phyloP scores from a whole-genome alignment of 2,113 vertebrate species.

The Lagenorhynchus albirostris region DNA sequence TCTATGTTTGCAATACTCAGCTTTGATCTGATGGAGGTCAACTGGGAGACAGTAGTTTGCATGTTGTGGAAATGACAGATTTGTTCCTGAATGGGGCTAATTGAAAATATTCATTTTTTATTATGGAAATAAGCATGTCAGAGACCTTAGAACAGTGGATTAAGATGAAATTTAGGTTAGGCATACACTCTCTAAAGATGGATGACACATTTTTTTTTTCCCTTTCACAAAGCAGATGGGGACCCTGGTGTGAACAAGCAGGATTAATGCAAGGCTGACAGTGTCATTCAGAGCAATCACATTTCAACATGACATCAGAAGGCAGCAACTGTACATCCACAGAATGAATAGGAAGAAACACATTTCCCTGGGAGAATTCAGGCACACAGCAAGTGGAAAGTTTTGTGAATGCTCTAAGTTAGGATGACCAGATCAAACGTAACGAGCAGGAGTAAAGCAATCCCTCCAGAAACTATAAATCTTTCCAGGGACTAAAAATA shows the following conservation, averaged over 20 bases:
- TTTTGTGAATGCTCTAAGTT: background rate
- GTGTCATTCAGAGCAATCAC: background rate
- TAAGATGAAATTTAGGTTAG: constrained; percentile 10
- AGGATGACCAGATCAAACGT: constrained; percentile 9
- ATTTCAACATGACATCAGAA: background rate
- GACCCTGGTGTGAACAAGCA: background rate
- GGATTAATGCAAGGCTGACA: background rate
- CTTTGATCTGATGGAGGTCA: background rate
- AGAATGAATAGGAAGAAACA: background rate
- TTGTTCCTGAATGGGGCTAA: background rate
- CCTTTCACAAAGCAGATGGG: background rate
- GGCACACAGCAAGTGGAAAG: background rate
- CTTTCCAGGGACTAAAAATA: constrained; percentile 19
- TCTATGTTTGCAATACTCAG: background rate
- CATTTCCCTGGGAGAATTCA: background rate
- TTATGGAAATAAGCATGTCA: background rate
- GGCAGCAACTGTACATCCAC: background rate
- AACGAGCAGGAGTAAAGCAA: background rate
- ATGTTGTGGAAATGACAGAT: background rate
- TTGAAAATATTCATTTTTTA: background rate
- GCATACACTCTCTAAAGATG: background rate
- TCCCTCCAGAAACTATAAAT: constrained; percentile 22
- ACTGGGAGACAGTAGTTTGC: background rate
- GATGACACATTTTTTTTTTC: background rate
- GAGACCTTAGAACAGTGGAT: background rate